Evolutionary conservation across 2,113 vertebrate genomes (phyloP).

Genomic region (Rhodinocichla rosea): DNA sequence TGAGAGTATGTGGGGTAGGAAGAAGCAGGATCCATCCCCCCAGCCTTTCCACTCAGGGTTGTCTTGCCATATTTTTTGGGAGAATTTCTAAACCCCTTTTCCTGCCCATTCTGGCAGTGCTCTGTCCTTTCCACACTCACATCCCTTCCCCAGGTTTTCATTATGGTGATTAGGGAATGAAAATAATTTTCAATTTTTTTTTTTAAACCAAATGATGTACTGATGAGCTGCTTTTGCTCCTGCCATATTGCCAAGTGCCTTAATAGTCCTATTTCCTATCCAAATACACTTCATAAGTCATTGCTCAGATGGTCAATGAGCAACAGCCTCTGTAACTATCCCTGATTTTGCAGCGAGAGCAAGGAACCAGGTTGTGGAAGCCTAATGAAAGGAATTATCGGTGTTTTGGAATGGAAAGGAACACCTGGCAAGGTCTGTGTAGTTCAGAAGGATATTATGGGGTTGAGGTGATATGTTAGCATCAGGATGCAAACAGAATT

Average conservation of each 20-base stretch:
- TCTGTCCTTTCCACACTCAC: not conserved
- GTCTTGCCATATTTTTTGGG: accelerated
- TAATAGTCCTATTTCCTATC: conserved; percentile 11
- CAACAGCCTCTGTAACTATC: not conserved
- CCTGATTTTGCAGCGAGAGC: not conserved
- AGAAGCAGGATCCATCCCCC: too few relatives aligned
- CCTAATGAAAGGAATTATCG: not conserved
- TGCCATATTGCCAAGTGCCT: conserved; percentile 52
- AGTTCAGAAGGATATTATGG: not conserved
- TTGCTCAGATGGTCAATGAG: conserved; percentile 58
- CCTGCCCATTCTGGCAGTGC: not conserved
- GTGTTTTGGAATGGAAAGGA: not conserved
- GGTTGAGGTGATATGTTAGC: not conserved
- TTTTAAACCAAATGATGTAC: conserved; percentile 2
- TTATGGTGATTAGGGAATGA: not conserved
- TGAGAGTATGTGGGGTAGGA: not conserved
- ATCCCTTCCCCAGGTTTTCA: not conserved
- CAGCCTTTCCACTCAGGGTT: accelerated
- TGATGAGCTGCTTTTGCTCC: not conserved
- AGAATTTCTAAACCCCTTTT: not conserved
- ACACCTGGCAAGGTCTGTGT: not conserved
- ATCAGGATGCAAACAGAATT: not conserved
- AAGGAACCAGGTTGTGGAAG: not conserved
- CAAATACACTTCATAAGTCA: not conserved
- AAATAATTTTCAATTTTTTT: conserved; percentile 13